A percentile compares a stretch with the other conserved stretches of the same genome.
Evolutionary conservation across 2,888 invertebrate species (phyloP).

Genomic region (Amblyteles armatorius): DNA sequence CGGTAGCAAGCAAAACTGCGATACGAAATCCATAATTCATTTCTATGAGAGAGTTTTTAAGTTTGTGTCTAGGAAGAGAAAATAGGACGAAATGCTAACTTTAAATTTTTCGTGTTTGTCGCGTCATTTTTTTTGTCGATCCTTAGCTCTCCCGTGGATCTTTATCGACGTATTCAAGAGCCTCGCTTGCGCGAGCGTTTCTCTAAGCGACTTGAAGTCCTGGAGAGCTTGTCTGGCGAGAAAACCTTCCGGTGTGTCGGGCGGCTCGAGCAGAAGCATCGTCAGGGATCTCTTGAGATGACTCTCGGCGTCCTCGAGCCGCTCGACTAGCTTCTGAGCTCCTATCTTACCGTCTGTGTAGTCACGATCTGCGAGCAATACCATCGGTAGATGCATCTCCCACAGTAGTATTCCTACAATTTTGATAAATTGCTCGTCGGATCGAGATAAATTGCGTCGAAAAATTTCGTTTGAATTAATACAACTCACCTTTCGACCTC

Average conservation of each 20-base stretch:
- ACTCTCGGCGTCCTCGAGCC: slow-evolving; percentile 87
- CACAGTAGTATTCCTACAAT: slow-evolving; percentile 89
- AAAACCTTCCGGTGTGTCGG: slow-evolving; percentile 90
- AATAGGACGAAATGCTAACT: neutral
- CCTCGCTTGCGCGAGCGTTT: slow-evolving; percentile 83
- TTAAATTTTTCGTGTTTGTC: neutral
- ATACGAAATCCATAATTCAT: neutral
- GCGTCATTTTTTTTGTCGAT: slow-evolving; percentile 14
- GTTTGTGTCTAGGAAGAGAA: slow-evolving; percentile 2
- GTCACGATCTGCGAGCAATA: slow-evolving; percentile 88
- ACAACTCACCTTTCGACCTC: slow-evolving; percentile 87
- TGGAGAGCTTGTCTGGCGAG: slow-evolving; percentile 89
- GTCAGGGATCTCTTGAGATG: slow-evolving; percentile 88
- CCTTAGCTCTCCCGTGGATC: slow-evolving; percentile 25
- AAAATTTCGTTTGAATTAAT: neutral
- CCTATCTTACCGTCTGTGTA: slow-evolving; percentile 88
- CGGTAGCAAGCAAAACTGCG: neutral
- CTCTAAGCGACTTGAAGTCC: slow-evolving; percentile 87
- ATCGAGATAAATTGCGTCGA: neutral
- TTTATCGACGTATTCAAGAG: slow-evolving; percentile 53
- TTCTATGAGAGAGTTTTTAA: neutral
- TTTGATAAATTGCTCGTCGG: neutral
- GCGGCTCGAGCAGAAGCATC: slow-evolving; percentile 90
- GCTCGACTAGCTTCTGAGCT: slow-evolving; percentile 86
- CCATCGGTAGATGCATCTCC: slow-evolving; percentile 90